A percentile compares a stretch with the other conserved stretches of the same genome.
phyloP scores from a whole-genome alignment of 2,797 vertebrate species.

The Bucorvus abyssinicus region DNA sequence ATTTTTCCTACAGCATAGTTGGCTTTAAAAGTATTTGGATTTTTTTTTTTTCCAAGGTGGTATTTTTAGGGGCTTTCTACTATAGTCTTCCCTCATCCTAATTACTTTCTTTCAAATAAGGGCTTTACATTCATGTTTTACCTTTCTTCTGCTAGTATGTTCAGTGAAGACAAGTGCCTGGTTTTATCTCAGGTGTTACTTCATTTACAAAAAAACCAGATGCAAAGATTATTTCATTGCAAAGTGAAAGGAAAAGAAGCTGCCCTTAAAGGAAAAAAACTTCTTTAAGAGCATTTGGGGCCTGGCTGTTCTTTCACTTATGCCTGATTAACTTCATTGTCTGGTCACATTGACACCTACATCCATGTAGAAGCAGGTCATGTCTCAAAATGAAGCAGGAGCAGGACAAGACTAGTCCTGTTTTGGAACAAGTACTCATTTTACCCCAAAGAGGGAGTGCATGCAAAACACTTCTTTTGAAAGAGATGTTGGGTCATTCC shows the following conservation, averaged over 20 bases:
- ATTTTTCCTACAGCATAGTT: not conserved
- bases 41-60: not conserved
- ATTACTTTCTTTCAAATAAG: not conserved
- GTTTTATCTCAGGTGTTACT: not conserved
- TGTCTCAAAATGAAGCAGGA: not conserved
- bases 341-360: not conserved
- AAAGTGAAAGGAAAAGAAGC: not conserved
- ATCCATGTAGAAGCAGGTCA: not conserved
- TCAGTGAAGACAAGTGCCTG: not conserved
- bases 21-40: not conserved
- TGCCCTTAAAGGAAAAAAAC: not conserved
- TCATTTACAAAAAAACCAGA: not conserved
- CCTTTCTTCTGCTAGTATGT: not conserved
- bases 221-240: not conserved
- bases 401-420: not conserved
- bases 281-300: not conserved
- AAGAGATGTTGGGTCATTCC: not conserved
- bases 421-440: not conserved
- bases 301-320: not conserved
- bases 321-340: not conserved
- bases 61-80: not conserved
- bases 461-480: not conserved
- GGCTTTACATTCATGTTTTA: not conserved
- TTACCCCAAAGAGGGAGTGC: not conserved
- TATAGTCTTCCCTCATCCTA: not conserved